Percentiles rank a stretch among this genome's conserved stretches.
Evolutionary conservation across 2,888 invertebrate genomes (phyloP).

Genomic region (Oegoconia quadripuncta): DNA sequence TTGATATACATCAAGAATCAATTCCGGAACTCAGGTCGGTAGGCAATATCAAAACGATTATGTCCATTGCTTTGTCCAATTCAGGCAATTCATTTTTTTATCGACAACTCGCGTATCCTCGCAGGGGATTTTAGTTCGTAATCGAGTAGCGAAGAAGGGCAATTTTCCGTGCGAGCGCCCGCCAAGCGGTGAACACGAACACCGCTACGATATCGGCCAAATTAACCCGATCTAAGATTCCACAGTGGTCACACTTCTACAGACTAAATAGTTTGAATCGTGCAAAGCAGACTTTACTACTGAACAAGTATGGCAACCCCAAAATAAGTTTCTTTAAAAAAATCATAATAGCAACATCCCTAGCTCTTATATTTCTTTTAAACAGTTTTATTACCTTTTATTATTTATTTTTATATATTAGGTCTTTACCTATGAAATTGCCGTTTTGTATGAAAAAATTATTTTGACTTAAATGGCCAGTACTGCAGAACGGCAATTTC

Average conservation of each 20-base stretch:
- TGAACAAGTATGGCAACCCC: no score
- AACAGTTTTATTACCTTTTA: not conserved
- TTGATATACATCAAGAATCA: no score
- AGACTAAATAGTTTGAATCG: not conserved
- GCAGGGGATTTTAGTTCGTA: constrained; percentile 67
- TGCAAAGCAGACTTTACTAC: not conserved
- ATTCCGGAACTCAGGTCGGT: no score
- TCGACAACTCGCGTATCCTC: constrained; percentile 32
- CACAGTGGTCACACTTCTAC: constrained; percentile 36
- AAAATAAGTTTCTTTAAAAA: no score
- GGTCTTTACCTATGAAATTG: no score
- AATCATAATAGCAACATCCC: no score
- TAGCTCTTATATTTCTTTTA: not conserved
- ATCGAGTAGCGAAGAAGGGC: constrained; percentile 63
- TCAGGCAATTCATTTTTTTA: constrained; percentile 54
- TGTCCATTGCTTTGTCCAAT: constrained; percentile 31
- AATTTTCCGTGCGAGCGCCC: constrained; percentile 72
- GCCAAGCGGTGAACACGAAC: constrained; percentile 37
- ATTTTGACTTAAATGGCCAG: no score
- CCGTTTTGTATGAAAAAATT: no score
- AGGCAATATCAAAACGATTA: constrained; percentile 32
- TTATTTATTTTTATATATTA: no score
- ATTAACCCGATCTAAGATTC: constrained; percentile 54
- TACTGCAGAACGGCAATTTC: no score
- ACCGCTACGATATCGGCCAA: constrained; percentile 58